Evolutionary conservation across 2,888 invertebrate species (phyloP).

Genomic region (Lycia hirtaria): DNA sequence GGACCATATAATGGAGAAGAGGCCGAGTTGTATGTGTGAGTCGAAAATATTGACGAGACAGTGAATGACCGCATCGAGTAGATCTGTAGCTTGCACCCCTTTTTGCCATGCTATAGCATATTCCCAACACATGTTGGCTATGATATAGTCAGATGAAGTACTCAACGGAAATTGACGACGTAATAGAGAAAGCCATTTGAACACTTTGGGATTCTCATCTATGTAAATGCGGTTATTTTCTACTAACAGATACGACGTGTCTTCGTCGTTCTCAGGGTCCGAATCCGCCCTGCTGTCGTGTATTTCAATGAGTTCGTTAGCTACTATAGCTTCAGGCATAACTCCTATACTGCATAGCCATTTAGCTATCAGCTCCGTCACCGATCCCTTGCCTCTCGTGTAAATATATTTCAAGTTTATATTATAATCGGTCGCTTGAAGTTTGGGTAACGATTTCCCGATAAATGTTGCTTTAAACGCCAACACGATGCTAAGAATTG

Average conservation of each 20-base stretch:
- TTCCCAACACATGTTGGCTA: conserved; percentile 96
- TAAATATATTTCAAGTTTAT: conserved; percentile 89
- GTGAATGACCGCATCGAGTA: conserved; percentile 89
- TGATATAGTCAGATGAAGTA: conserved; percentile 90
- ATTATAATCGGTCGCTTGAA: conserved; percentile 83
- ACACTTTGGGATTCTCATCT: conserved; percentile 79
- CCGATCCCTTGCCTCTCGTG: conserved; percentile 90
- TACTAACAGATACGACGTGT: conserved; percentile 61
- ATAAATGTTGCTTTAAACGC: conserved; percentile 75
- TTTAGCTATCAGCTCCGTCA: conserved; percentile 94
- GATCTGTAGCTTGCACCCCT: conserved; percentile 87
- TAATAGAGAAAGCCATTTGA: conserved; percentile 87
- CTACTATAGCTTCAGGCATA: conserved; percentile 86
- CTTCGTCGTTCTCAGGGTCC: conserved; percentile 54
- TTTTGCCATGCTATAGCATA: conserved; percentile 95
- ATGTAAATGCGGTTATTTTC: conserved; percentile 68
- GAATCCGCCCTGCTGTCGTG: conserved; percentile 46
- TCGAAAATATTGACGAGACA: conserved; percentile 89
- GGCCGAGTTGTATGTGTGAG: conserved; percentile 89
- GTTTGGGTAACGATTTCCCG: conserved; percentile 78
- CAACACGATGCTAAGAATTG: conserved; percentile 90
- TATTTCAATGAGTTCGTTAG: conserved; percentile 77
- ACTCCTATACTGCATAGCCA: conserved; percentile 93
- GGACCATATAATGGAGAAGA: conserved; percentile 95
- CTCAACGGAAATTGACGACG: conserved; percentile 94